Conservation (phyloP, 2,113 vertebrate genomes). For the Craseonycteris thonglongyai region DNA sequence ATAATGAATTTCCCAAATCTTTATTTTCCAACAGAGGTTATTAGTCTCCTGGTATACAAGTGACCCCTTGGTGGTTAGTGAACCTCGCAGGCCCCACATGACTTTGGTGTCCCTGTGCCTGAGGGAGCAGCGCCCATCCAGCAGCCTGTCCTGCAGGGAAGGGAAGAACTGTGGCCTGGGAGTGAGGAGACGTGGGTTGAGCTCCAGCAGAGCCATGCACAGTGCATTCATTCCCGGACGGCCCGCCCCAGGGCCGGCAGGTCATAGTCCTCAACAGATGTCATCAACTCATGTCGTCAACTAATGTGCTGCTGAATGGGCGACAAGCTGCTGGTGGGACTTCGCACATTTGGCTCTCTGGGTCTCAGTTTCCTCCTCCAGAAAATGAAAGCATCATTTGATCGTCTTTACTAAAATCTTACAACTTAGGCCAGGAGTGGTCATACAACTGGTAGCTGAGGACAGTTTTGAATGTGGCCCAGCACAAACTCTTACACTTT, state of each 20-base stretch:
- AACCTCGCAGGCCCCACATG: not conserved
- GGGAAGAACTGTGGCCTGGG: not conserved
- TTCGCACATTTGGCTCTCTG: not conserved
- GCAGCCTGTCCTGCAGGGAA: not conserved
- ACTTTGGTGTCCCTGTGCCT: not conserved
- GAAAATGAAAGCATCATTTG: not conserved
- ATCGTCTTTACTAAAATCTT: not conserved
- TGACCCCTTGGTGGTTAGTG: not conserved
- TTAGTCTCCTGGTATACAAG: not conserved
- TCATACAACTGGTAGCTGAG: no score
- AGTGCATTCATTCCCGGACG: not conserved
- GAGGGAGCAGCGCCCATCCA: not conserved
- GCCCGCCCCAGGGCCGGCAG: not conserved
- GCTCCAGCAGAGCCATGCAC: fast-evolving
- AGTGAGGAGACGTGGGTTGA: not conserved
- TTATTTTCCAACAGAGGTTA: not conserved
- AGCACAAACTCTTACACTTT: no score
- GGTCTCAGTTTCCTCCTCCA: not conserved
- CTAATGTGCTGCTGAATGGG: no score
- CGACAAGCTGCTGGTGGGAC: not conserved
- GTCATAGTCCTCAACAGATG: not conserved
- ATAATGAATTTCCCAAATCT: not conserved
- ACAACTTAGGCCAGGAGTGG: no score
- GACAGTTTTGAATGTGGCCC: no score
- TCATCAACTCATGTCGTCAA: not conserved